Evolutionary conservation across 2,888 invertebrate genomes (phyloP).

Genomic region (Drosophila kuntzei): DNA sequence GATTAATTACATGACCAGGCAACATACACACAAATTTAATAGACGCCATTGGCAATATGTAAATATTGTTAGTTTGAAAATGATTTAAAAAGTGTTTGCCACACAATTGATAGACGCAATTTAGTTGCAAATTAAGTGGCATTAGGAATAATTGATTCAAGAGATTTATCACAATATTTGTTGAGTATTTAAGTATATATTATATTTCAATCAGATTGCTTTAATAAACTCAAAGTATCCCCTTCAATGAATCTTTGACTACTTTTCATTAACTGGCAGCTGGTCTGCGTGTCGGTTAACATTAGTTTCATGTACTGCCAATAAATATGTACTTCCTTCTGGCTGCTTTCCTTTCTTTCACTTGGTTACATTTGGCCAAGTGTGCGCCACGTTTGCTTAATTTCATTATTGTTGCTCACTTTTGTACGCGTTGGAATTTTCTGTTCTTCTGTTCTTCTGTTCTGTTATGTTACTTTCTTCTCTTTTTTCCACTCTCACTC

Average conservation of each 20-base stretch:
- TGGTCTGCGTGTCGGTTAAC: slow-evolving; percentile 62
- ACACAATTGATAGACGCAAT: neutral
- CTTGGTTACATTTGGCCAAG: slow-evolving; percentile 66
- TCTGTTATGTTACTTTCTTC: too few species aligned
- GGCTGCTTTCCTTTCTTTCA: slow-evolving; percentile 20
- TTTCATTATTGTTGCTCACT: slow-evolving; percentile 74
- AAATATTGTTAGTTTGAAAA: slow-evolving; percentile 9
- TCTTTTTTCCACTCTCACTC: neutral
- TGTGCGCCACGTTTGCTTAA: slow-evolving; percentile 74
- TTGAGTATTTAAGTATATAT: slow-evolving; percentile 3
- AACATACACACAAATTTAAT: slow-evolving; percentile 3
- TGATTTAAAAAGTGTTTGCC: neutral
- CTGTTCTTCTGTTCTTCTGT: slow-evolving; percentile 10
- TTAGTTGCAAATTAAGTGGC: slow-evolving; percentile 10
- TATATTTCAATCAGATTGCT: slow-evolving; percentile 35
- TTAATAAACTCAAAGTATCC: slow-evolving; percentile 14
- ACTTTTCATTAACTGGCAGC: slow-evolving; percentile 37
- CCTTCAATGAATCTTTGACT: neutral
- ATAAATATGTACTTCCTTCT: slow-evolving; percentile 71
- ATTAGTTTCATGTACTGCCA: slow-evolving; percentile 75
- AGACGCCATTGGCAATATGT: slow-evolving; percentile 17
- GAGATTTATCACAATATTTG: slow-evolving; percentile 6
- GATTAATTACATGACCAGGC: slow-evolving; percentile 58
- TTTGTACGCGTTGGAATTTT: slow-evolving; percentile 16
- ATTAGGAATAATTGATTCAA: slow-evolving; percentile 15